Evolutionary conservation across 2,888 invertebrate genomes (phyloP).

Genomic region (Hyposoter didymator): DNA sequence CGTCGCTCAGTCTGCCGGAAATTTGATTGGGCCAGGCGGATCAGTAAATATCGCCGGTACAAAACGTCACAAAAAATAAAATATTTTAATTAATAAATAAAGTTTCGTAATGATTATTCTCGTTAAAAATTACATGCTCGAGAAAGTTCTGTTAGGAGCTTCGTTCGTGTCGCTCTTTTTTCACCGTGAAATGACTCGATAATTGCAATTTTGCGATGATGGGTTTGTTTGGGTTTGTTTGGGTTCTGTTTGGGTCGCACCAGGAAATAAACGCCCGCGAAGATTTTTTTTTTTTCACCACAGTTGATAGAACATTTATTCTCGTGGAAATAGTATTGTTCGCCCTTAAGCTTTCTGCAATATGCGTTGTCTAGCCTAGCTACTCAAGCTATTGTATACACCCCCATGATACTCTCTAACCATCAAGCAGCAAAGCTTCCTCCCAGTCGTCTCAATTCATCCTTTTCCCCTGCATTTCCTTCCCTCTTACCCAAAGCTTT

Average conservation of each 20-base stretch:
- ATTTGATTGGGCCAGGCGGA: constrained; percentile 34
- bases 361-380: constrained; percentile 4
- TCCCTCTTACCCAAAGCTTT: constrained; percentile 26
- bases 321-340: neutral
- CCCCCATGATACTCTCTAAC: constrained; percentile 16
- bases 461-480: constrained; percentile 13
- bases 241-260: no score
- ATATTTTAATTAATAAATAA: constrained; percentile 3
- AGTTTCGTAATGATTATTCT: constrained; percentile 6
- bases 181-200: neutral
- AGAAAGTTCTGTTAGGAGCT: neutral
- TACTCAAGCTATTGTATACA: neutral
- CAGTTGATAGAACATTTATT: neutral
- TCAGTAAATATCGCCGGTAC: constrained; percentile 22
- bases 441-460: constrained; percentile 32
- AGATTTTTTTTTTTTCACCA: neutral
- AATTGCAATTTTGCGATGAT: neutral
- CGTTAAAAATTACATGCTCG: neutral
- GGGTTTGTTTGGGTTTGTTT: no score
- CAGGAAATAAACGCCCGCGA: neutral
- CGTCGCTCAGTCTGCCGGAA: constrained; percentile 37
- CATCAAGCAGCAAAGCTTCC: constrained; percentile 23
- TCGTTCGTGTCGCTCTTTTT: neutral
- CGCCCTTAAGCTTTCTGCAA: neutral
- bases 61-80: neutral